phyloP scores from a whole-genome alignment of 2,888 invertebrate genomes.

The Apodemia duryi region DNA sequence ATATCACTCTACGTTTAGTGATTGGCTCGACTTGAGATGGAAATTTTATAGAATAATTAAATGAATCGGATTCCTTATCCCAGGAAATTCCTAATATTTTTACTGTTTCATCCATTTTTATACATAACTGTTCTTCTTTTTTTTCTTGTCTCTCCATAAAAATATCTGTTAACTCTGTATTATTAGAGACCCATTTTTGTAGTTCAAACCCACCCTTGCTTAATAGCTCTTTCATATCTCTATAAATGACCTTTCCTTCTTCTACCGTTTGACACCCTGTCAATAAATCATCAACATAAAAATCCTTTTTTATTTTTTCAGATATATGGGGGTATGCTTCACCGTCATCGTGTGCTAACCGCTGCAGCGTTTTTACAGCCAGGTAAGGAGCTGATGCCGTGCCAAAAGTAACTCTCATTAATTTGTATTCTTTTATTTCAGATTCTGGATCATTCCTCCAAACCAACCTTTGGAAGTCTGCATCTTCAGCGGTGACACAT shows the following conservation, averaged over 20 bases:
- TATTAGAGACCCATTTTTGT: constrained; percentile 24
- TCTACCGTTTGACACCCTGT: constrained; percentile 18
- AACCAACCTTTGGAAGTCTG: constrained; percentile 8
- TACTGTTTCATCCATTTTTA: not conserved
- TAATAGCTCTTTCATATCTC: constrained; percentile 16
- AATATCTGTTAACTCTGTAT: not conserved
- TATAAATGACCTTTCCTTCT: constrained; percentile 10
- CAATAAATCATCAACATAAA: constrained; percentile 22
- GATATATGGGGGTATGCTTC: constrained; percentile 1
- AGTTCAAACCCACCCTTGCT: constrained; percentile 20
- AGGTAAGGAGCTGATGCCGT: constrained; percentile 18
- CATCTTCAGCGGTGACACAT: not conserved
- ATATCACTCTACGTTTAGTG: constrained; percentile 33
- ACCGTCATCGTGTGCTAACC: not conserved
- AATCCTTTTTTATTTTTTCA: constrained; percentile 4
- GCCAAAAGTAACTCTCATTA: constrained; percentile 13
- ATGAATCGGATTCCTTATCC: constrained; percentile 31
- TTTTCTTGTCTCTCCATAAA: not conserved
- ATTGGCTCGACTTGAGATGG: constrained; percentile 20
- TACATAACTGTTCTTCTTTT: not conserved
- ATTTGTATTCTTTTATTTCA: constrained; percentile 8
- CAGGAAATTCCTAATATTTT: constrained; percentile 33
- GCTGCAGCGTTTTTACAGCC: constrained; percentile 10
- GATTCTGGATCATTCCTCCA: constrained; percentile 12
- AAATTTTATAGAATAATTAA: constrained; percentile 28